phyloP scores from a whole-genome alignment of 2,797 vertebrate genomes.

The Carcharodon carcharias region DNA sequence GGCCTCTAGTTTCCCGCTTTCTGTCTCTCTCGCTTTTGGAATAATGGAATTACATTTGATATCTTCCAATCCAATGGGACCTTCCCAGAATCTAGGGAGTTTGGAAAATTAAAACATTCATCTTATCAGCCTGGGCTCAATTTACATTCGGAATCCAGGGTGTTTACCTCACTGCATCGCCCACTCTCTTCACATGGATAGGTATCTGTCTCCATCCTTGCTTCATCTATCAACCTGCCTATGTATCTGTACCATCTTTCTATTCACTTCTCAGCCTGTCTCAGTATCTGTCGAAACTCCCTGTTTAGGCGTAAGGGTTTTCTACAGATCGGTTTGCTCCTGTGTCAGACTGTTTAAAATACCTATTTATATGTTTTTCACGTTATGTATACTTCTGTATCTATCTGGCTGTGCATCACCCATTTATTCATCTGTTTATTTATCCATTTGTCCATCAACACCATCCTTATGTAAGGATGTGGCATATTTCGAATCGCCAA shows the following conservation, averaged over 20 bases:
- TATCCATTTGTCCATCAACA: not conserved
- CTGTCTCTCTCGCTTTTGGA: too few relatives aligned
- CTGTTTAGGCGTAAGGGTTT: not conserved
- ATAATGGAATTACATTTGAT: too few relatives aligned
- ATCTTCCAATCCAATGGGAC: too few relatives aligned
- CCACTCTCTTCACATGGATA: too few relatives aligned
- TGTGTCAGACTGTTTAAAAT: not conserved
- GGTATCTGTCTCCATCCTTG: too few relatives aligned
- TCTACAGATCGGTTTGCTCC: not conserved
- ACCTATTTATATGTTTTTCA: not conserved
- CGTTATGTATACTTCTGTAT: not conserved
- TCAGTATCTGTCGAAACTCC: not conserved
- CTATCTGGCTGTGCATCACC: not conserved
- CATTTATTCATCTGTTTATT: not conserved
- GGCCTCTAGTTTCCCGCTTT: too few relatives aligned
- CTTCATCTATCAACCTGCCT: not conserved
- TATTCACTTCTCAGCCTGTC: not conserved
- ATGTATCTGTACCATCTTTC: not conserved
- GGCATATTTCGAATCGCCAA: not conserved
- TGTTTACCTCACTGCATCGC: too few relatives aligned
- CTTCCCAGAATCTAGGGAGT: too few relatives aligned
- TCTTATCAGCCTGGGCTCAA: too few relatives aligned
- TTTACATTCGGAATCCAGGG: too few relatives aligned
- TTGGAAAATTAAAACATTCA: too few relatives aligned
- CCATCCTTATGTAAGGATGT: not conserved